Percentiles rank a stretch among this genome's conserved stretches.
phyloP scores from a whole-genome alignment of 2,797 vertebrate species.

The Falco biarmicus region DNA sequence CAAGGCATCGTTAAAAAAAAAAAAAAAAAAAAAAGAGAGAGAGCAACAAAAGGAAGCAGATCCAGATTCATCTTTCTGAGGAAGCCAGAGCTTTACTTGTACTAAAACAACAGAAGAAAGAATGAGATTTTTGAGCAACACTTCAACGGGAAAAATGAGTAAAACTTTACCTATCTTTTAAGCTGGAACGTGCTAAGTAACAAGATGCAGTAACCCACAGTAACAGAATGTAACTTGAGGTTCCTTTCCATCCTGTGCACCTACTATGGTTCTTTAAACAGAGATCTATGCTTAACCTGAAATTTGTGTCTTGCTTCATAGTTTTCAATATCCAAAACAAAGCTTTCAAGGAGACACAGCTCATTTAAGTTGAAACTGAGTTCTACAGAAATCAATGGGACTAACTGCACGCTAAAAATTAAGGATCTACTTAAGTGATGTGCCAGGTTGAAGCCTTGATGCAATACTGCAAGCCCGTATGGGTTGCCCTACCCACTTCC shows the following conservation, averaged over 20 bases:
- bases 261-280: background rate
- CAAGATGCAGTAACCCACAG: background rate
- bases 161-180: background rate
- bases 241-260: background rate
- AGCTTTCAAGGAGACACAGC: background rate
- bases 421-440: background rate
- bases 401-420: background rate
- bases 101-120: background rate
- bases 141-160: background rate
- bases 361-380: background rate
- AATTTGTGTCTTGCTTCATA: background rate
- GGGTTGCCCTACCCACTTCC: background rate
- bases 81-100: background rate
- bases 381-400: background rate
- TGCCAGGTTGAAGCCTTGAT: background rate
- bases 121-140: background rate
- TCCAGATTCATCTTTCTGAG: background rate
- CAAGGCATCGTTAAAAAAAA: background rate
- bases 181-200: background rate
- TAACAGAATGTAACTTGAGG: background rate
- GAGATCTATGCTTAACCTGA: background rate
- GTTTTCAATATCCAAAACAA: background rate
- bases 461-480: background rate
- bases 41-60: background rate
- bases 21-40: background rate